These are phyloP conservation scores for Oreortyx pictus DNA, from an alignment of 2,797 vertebrate species.

Conservation along the genomic window DNA sequence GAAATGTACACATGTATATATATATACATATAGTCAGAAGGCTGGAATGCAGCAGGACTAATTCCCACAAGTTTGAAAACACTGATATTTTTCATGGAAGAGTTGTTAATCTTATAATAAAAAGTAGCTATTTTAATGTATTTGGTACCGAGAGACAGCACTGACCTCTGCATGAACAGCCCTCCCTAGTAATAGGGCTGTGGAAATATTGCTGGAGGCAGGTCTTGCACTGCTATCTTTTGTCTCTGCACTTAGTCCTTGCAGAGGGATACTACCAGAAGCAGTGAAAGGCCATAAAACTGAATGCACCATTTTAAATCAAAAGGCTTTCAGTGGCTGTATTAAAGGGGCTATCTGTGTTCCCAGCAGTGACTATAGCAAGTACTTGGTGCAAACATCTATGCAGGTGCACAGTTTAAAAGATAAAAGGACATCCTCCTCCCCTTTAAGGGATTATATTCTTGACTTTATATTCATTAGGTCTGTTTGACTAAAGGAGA, in stretches of 20 bases:
- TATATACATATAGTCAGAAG: too few species aligned
- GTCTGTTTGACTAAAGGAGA: constrained; percentile 21
- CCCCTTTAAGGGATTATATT: neutral
- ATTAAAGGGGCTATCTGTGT: constrained; percentile 24
- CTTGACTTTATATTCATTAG: constrained; percentile 3
- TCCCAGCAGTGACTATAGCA: constrained; percentile 11
- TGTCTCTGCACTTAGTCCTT: constrained; percentile 34
- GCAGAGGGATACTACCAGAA: constrained; percentile 45
- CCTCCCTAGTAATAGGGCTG: constrained; percentile 17
- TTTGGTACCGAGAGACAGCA: neutral
- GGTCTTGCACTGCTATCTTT: constrained; percentile 34
- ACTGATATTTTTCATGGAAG: constrained; percentile 22
- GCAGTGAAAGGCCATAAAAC: constrained; percentile 44
- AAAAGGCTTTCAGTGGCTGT: constrained; percentile 55
- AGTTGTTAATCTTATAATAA: constrained; percentile 43
- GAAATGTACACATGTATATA: neutral
- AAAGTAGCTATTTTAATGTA: constrained; percentile 21
- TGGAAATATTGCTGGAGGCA: constrained; percentile 63
- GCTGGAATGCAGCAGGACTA: constrained; percentile 8
- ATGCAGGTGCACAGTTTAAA: constrained; percentile 45
- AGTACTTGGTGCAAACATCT: constrained; percentile 30
- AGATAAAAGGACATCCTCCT: neutral
- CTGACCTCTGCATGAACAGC: constrained; percentile 27
- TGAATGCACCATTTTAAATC: constrained; percentile 35
- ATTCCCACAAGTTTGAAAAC: neutral